Base-by-base conservation (phyloP, 2,797 vertebrate genomes). In the Cottoperca gobio region DNA sequence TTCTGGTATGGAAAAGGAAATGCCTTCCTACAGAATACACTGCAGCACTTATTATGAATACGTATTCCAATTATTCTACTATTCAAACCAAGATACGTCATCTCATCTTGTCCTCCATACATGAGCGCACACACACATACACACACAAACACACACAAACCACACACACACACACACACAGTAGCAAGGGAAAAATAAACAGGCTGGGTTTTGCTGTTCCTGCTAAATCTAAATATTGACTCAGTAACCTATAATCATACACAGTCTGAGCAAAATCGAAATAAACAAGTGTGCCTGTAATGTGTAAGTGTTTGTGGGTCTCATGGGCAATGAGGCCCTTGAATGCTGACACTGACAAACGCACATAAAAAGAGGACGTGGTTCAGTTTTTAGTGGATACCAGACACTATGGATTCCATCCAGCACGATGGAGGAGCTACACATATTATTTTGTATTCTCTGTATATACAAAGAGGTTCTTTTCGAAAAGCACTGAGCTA, bases 211-310 rank as follows among this genome's bases (percentile, higher is more conserved):
- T 79, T 84, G 81, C 85, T 89, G 91, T 88, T 77, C 81, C 91
- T 89, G 78, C 90, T 71, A 72, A 88, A 92, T 92, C 92, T 94
- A 94, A 94, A 94, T 94, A 94, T 94, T 92, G 91, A 92, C 92
- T 93, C 89, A 79, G 88, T 52, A 92, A 87, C 91, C 91, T 91
- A 88, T 92, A 94, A 94, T 93, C 91, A 93, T 89, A 88, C 86
- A 87, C 81, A 89, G 91, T 78, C 89, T 81, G 90, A 92, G 84
- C 82, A 91, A 75, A 87, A 85, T 88, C n/a, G 76, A 93, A 91
- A 92, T 92, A 93, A 93, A 92, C 91, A 92, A 84, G 75, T 76
- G 78, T 62, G 81, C 58, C 73, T 86, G 71, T 78, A 75, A 82
- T 55, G 82, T 86, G 79, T 83, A 24, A 78, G 74, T 82, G 83